Conservation (phyloP, 2,888 invertebrate genomes). For the Lathronympha strigana region DNA sequence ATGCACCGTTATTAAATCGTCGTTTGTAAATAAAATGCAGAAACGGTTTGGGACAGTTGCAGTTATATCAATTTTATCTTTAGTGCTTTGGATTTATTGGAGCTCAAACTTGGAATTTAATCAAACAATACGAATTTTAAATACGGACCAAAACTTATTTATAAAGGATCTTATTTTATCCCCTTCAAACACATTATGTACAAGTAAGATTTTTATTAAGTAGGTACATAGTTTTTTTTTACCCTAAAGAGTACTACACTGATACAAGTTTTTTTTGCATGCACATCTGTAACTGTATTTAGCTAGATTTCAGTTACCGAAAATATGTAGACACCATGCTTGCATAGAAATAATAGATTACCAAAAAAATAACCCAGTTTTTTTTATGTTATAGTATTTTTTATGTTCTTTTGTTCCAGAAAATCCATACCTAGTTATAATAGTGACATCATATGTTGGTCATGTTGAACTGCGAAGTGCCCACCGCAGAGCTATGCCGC, state of each 20-base stretch:
- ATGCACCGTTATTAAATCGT: neutral
- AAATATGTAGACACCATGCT: no score
- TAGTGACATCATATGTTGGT: conserved; percentile 91
- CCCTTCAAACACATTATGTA: conserved; percentile 55
- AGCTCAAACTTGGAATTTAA: conserved; percentile 57
- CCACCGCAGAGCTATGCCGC: conserved; percentile 87
- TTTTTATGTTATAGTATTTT: no score
- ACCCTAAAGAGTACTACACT: no score
- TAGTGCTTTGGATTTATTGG: conserved; percentile 66
- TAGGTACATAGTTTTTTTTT: no score
- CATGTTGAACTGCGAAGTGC: conserved; percentile 88
- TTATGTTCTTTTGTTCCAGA: conserved; percentile 53
- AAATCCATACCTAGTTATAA: conserved; percentile 67
- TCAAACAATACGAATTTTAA: conserved; percentile 53
- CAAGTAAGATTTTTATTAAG: conserved; percentile 50
- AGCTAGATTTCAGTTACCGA: neutral
- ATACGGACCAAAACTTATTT: conserved; percentile 50
- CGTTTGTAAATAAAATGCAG: conserved; percentile 47
- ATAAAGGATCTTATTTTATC: conserved; percentile 52
- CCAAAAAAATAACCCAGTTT: neutral
- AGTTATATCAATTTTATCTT: conserved; percentile 50
- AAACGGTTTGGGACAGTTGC: conserved; percentile 49
- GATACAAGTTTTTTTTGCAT: no score
- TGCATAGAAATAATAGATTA: neutral
- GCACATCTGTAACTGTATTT: no score